phyloP scores from a whole-genome alignment of 2,888 invertebrate species.

The Hydrotaea cyrtoneurina region DNA sequence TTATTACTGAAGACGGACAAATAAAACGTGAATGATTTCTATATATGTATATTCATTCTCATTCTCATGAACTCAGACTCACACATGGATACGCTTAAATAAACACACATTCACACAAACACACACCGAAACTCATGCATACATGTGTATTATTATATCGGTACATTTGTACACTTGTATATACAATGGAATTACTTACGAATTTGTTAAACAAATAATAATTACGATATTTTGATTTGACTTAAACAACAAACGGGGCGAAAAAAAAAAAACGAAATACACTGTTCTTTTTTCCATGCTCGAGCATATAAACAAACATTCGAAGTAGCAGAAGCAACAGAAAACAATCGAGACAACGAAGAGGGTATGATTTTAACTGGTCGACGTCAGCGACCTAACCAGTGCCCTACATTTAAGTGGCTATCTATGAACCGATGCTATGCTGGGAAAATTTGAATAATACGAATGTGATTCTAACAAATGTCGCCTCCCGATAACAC shows the following conservation, averaged over 20 bases:
- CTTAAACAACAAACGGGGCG: conserved; percentile 13
- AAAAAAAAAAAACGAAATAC: conserved; percentile 20
- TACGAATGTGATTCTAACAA: neutral
- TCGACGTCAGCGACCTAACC: neutral
- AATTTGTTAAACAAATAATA: conserved; percentile 56
- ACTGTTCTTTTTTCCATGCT: conserved; percentile 37
- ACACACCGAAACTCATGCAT: neutral
- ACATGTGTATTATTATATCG: neutral
- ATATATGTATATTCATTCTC: neutral
- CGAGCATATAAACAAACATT: conserved; percentile 22
- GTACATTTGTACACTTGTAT: no score
- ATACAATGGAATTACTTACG: conserved; percentile 23
- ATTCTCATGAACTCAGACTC: conserved; percentile 37
- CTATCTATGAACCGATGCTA: neutral
- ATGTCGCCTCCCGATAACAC: neutral
- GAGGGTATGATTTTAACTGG: neutral
- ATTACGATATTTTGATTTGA: conserved; percentile 58
- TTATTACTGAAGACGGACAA: conserved; percentile 37
- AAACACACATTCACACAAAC: neutral
- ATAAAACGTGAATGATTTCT: conserved; percentile 41
- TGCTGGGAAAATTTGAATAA: neutral
- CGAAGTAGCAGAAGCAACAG: conserved; percentile 10
- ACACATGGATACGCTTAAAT: neutral
- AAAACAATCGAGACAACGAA: neutral
- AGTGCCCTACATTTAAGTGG: neutral